phyloP scores from a whole-genome alignment of 2,797 vertebrate species.

The Danio aesculapii region DNA sequence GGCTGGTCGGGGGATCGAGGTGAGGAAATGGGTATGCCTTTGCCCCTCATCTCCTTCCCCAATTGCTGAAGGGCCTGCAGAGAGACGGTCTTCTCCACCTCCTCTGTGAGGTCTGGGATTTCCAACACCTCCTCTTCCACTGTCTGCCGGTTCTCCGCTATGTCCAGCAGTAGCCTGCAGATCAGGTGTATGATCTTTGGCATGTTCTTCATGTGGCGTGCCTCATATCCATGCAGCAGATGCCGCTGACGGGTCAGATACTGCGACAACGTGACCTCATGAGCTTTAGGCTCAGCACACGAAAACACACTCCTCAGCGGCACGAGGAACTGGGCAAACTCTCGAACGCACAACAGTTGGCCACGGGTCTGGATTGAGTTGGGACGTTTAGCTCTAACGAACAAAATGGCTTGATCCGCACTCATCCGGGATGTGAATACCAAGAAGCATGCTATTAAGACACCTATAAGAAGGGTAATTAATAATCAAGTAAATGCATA shows the following conservation, averaged over 20 bases:
- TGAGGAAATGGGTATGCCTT: constrained; percentile 77
- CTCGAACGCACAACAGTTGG: constrained; percentile 91
- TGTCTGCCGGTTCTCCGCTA: constrained; percentile 88
- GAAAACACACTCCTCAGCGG: constrained; percentile 91
- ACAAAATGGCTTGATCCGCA: constrained; percentile 95
- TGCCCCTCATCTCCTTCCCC: constrained; percentile 84
- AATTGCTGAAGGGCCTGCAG: constrained; percentile 85
- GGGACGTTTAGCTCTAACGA: constrained; percentile 92
- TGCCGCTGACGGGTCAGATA: constrained; percentile 95
- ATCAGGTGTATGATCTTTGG: constrained; percentile 93
- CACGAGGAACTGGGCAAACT: constrained; percentile 93
- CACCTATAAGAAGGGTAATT: constrained; percentile 76
- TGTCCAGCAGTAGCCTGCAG: constrained; percentile 87
- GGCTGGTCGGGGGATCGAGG: constrained; percentile 61
- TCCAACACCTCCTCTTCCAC: constrained; percentile 80
- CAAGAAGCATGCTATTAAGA: constrained; percentile 94
- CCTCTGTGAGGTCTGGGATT: constrained; percentile 86
- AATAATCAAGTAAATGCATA: neutral
- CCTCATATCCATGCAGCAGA: constrained; percentile 95
- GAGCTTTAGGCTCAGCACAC: constrained; percentile 85
- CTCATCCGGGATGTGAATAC: constrained; percentile 96
- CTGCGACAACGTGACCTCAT: constrained; percentile 88
- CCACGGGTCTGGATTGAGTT: constrained; percentile 97
- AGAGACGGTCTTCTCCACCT: constrained; percentile 92
- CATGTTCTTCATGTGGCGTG: constrained; percentile 91